phyloP scores from a whole-genome alignment of 2,797 vertebrate species.

The Sphenodon punctatus region DNA sequence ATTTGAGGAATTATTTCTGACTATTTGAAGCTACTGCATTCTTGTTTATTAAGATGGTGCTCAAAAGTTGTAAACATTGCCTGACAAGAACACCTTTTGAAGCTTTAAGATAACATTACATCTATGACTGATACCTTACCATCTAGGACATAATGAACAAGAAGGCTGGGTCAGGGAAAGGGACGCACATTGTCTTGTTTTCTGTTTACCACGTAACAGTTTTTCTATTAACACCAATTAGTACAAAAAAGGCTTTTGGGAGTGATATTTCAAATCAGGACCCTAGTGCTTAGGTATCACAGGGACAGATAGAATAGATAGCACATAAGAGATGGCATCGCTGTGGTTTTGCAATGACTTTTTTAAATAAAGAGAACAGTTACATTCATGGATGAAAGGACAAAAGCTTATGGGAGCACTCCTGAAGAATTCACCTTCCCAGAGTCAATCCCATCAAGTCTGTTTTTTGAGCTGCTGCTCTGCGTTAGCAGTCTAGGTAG shows the following conservation, averaged over 20 bases:
- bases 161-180: rapidly evolving
- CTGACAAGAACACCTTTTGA: rapidly evolving
- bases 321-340: background rate
- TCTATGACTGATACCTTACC: background rate
- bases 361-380: background rate
- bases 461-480: background rate
- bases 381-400: background rate
- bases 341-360: background rate
- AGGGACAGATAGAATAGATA: background rate
- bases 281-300: background rate
- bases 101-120: rapidly evolving
- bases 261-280: background rate
- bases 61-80: rapidly evolving
- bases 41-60: rapidly evolving
- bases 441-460: background rate
- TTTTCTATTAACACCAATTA: background rate
- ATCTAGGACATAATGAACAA: background rate
- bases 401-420: background rate
- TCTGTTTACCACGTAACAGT: background rate
- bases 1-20: rapidly evolving
- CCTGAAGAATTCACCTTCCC: background rate
- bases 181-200: background rate
- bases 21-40: background rate
- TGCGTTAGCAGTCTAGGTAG: background rate
- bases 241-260: background rate